A percentile compares a stretch with the other conserved stretches of the same genome.
Evolutionary conservation across 2,888 invertebrate species (phyloP).

Genomic region (Chymomyza procnemis): DNA sequence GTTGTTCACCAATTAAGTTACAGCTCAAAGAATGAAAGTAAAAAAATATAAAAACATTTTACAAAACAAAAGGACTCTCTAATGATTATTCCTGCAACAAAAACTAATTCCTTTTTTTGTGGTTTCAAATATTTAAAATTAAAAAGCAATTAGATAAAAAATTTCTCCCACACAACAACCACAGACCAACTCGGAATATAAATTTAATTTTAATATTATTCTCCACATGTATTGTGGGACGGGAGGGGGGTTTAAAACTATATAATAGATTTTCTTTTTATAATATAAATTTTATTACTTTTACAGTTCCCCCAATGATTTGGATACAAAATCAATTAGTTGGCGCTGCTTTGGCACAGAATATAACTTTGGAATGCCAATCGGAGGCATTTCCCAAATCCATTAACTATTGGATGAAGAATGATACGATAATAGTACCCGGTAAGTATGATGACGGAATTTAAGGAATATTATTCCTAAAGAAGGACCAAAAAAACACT

Average conservation of each 20-base stretch:
- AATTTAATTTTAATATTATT: constrained; percentile 34
- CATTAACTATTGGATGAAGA: constrained; percentile 86
- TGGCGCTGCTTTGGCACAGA: constrained; percentile 83
- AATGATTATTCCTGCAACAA: background rate
- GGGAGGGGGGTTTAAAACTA: no score
- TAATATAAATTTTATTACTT: constrained; percentile 7
- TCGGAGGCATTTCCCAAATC: constrained; percentile 87
- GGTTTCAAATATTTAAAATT: constrained; percentile 45
- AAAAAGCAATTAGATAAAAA: constrained; percentile 61
- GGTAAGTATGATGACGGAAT: constrained; percentile 80
- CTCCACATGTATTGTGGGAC: background rate
- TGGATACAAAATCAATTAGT: constrained; percentile 86
- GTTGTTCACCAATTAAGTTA: background rate
- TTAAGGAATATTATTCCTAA: no score
- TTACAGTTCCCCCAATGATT: constrained; percentile 85
- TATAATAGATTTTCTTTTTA: background rate
- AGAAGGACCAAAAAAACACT: no score
- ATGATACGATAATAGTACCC: constrained; percentile 82
- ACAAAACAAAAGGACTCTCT: background rate
- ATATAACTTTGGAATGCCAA: constrained; percentile 84
- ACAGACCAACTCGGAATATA: constrained; percentile 10
- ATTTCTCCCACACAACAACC: constrained; percentile 44
- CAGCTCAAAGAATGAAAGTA: background rate
- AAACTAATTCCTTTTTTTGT: background rate
- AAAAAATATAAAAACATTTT: background rate